Base-by-base conservation (phyloP, 92 coral and sea anemone species). In the Zoanthus solanderi region DNA sequence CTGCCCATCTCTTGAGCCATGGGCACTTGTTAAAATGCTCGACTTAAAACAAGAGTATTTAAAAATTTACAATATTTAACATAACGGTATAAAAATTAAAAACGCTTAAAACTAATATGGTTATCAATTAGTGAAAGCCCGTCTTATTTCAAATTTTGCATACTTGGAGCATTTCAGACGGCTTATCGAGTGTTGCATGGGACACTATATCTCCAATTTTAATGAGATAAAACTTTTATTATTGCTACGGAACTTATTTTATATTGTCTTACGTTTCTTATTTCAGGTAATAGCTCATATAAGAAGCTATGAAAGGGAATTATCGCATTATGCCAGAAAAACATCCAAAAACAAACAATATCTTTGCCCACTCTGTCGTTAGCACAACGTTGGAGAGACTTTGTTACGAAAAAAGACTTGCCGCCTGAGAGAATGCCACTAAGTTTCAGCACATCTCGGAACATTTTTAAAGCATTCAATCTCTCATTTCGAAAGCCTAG, bases 351-450 rank as follows among this genome's bases (percentile, higher is more conserved):
- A 83, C 87, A 71, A 46, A 61, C 78, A 83, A n/a, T 83, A 18
- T 83, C 87, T 83, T 17, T 74, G 46, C 75, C 87, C 53, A 83
- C 73, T 52, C 72, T 71, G 65, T 65, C 67, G 37, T 68, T 83
- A 58, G 87, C 87, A 44, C 78, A 83, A 71, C 73, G 46, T 15
- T 71, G 87, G 87, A 50, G 87, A 44, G 78, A 83, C 65, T 83
- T 83, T 83, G 61, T 58, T 52, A 50, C 16, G 31, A 71, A 83
- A 52, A 83, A 83, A 67, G 87, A 69, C 46, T 53, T 83, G 57
- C 18, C 73, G 45, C 67, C 68, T 12, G 87, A 37, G 44, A 71
- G 75, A 68, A 34, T 44, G 46, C 23, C 23, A 23, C 23, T 23
- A 23, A 23, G 23, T 23, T 23, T 23, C 23, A 23, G 23, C 23